phyloP scores from a whole-genome alignment of 2,797 vertebrate species.

The Naso thynnoides region DNA sequence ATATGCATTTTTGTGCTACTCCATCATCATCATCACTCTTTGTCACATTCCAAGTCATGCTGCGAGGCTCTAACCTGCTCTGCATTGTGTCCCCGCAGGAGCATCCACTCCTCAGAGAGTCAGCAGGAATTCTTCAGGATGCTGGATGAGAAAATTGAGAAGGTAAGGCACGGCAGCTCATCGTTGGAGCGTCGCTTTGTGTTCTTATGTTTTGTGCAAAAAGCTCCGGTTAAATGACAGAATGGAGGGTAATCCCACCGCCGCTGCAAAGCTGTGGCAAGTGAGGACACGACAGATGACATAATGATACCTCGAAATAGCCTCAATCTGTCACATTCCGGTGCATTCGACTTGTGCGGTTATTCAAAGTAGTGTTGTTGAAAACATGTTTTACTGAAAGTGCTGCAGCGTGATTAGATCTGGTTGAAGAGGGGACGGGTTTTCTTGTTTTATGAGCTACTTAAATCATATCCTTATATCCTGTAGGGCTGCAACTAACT shows the following conservation, averaged over 20 bases:
- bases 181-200: not conserved
- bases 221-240: slow-evolving; percentile 26
- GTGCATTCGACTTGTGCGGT: slow-evolving; percentile 4
- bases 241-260: slow-evolving; percentile 59
- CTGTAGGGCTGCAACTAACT: too few relatives aligned
- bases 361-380: slow-evolving; percentile 21
- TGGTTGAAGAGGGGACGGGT: too few relatives aligned
- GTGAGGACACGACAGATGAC: slow-evolving; percentile 57
- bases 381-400: too few relatives aligned
- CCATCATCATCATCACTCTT: not conserved
- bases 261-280: slow-evolving; percentile 49
- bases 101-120: slow-evolving; percentile 99
- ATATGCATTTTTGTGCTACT: not conserved
- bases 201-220: slow-evolving; percentile 4
- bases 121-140: slow-evolving; percentile 99
- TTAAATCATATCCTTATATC: too few relatives aligned
- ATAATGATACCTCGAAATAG: slow-evolving; percentile 33
- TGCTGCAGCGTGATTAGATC: too few relatives aligned
- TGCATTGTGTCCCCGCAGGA: slow-evolving; percentile 66
- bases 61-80: slow-evolving; percentile 1
- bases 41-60: too few relatives aligned
- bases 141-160: slow-evolving; percentile 99
- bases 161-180: slow-evolving; percentile 80
- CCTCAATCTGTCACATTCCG: slow-evolving; percentile 48
- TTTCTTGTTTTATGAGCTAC: too few relatives aligned